Evolutionary conservation across 2,888 invertebrate species (phyloP).

Genomic region (Meteorus cinctellus): DNA sequence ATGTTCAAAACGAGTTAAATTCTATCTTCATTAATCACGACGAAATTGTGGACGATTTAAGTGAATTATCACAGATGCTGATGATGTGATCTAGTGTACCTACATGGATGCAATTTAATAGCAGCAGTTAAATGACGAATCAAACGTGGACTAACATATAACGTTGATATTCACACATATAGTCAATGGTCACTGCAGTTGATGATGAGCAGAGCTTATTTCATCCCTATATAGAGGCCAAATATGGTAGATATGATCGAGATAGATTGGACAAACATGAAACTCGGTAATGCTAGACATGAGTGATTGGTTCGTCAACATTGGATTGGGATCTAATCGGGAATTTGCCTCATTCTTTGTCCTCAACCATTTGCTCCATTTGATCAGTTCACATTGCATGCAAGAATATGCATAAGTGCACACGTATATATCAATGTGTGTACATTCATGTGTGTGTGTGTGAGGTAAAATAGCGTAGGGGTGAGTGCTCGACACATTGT

Average conservation of each 20-base stretch:
- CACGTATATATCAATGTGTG: background rate
- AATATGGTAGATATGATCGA: slow-evolving; percentile 12
- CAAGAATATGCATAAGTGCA: slow-evolving; percentile 10
- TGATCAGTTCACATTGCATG: slow-evolving; percentile 7
- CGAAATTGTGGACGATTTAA: slow-evolving; percentile 59
- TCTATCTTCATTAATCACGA: slow-evolving; percentile 32
- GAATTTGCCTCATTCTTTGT: slow-evolving; percentile 30
- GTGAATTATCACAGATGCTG: slow-evolving; percentile 62
- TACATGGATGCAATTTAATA: slow-evolving; percentile 6
- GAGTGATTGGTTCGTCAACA: slow-evolving; percentile 22
- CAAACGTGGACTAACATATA: slow-evolving; percentile 1
- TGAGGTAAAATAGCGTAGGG: slow-evolving; percentile 17
- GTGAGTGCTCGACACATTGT: slow-evolving; percentile 42
- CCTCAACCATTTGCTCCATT: slow-evolving; percentile 7
- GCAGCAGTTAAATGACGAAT: slow-evolving; percentile 3
- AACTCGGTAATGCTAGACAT: slow-evolving; percentile 10
- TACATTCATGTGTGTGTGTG: background rate
- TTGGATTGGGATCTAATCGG: slow-evolving; percentile 42
- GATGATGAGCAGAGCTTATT: background rate
- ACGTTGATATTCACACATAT: background rate
- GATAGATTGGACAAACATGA: slow-evolving; percentile 7
- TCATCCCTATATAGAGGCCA: background rate
- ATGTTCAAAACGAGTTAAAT: background rate
- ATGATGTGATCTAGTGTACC: slow-evolving; percentile 52
- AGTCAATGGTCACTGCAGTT: background rate